Percentiles rank a stretch among this genome's conserved stretches.
These are phyloP conservation scores for Progne subis DNA, from an alignment of 2,113 vertebrate species.

Conservation along the genomic window DNA sequence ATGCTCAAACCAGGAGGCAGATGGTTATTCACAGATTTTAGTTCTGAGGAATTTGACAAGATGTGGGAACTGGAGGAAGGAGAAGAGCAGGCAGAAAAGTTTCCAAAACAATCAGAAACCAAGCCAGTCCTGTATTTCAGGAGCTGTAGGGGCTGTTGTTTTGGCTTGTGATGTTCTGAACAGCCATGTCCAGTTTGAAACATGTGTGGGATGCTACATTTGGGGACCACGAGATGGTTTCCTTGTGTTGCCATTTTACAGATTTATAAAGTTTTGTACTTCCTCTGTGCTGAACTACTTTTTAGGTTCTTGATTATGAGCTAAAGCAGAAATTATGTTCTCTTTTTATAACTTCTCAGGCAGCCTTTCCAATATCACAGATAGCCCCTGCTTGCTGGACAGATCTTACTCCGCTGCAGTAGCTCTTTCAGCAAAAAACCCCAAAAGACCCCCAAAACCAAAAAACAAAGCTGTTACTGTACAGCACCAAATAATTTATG, in stretches of 20 bases:
- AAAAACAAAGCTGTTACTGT: background rate
- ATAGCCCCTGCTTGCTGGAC: background rate
- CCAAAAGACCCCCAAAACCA: too few relatives aligned
- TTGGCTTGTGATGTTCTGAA: background rate
- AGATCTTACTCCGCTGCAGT: background rate
- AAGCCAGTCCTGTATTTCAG: background rate
- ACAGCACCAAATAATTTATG: background rate
- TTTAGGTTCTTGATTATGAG: background rate
- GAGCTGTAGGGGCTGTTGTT: background rate
- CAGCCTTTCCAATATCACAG: background rate
- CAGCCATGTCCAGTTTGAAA: background rate
- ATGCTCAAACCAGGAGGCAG: accelerated
- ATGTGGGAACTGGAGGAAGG: background rate
- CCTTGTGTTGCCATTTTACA: background rate
- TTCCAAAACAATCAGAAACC: background rate
- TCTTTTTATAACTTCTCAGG: background rate
- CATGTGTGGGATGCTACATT: background rate
- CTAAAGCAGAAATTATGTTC: background rate
- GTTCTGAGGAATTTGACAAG: background rate
- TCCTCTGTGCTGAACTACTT: background rate
- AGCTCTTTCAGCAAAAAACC: background rate
- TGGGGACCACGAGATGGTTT: background rate
- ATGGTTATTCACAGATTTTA: background rate
- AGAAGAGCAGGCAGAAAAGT: background rate
- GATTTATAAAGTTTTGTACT: background rate